Conservation (phyloP, 2,888 invertebrate genomes). For the Tipula helvola region DNA sequence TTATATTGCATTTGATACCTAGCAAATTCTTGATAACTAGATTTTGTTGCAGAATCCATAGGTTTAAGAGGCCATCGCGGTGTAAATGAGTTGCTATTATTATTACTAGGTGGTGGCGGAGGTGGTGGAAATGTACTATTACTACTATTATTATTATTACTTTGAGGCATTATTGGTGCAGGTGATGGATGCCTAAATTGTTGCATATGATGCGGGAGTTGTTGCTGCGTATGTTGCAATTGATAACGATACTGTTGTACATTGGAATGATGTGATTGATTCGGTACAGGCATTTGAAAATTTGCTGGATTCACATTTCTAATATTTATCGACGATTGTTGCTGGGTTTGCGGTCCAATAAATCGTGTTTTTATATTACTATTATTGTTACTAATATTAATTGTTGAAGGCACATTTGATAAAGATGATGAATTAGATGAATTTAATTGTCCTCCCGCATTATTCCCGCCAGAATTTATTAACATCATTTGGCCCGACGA, state of each 20-base stretch:
- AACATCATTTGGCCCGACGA: not conserved
- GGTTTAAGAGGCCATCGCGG: slow-evolving; percentile 39
- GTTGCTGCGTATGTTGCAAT: slow-evolving; percentile 21
- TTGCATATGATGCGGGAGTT: slow-evolving; percentile 14
- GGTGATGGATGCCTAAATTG: slow-evolving; percentile 5
- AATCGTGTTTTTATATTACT: slow-evolving; percentile 11
- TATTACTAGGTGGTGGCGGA: slow-evolving; percentile 17
- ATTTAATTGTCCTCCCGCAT: not conserved
- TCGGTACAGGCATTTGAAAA: not conserved
- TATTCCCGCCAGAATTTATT: not conserved
- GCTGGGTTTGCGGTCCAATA: slow-evolving; percentile 20
- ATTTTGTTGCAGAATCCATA: slow-evolving; percentile 50
- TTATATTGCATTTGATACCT: slow-evolving; percentile 52
- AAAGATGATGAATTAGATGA: not conserved
- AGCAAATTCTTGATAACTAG: slow-evolving; percentile 50
- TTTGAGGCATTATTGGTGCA: slow-evolving; percentile 12
- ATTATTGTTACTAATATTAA: slow-evolving; percentile 9
- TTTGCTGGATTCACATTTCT: not conserved
- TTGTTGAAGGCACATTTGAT: slow-evolving; percentile 9
- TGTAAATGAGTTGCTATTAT: slow-evolving; percentile 27
- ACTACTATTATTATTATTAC: slow-evolving; percentile 16
- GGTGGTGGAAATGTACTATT: slow-evolving; percentile 18
- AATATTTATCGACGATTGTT: slow-evolving; percentile 7
- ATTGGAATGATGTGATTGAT: slow-evolving; percentile 8
- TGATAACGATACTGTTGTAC: slow-evolving; percentile 17